Evolutionary conservation across 1,140 invertebrate genomes (phyloP).

Genomic region (Bombus consobrinus): DNA sequence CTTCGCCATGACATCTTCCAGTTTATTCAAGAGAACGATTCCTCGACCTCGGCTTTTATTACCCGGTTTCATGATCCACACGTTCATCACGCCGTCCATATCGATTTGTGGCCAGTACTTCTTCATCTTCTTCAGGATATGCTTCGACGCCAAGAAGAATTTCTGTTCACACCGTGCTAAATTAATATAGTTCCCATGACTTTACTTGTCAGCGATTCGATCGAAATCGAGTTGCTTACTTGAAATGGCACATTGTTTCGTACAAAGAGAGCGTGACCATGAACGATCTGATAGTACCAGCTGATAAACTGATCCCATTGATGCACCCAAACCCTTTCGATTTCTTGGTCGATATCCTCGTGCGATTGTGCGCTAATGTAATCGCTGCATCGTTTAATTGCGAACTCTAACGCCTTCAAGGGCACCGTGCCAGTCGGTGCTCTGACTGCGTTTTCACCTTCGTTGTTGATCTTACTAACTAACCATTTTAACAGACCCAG

Average conservation of each 20-base stretch:
- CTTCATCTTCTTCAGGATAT: conserved; percentile 83
- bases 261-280: conserved; percentile 72
- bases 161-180: conserved; percentile 72
- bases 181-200: conserved; percentile 17
- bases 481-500: conserved; percentile 91
- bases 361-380: conserved; percentile 90
- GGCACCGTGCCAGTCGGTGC: conserved; percentile 87
- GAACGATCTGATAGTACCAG: conserved; percentile 80
- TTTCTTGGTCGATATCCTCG: conserved; percentile 93
- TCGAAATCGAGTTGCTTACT: conserved; percentile 64
- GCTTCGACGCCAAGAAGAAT: conserved; percentile 80
- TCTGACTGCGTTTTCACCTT: conserved; percentile 84
- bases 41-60: conserved; percentile 96
- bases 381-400: conserved; percentile 89
- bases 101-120: conserved; percentile 91
- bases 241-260: conserved; percentile 71
- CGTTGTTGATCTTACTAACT: conserved; percentile 84
- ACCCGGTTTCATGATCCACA: conserved; percentile 98
- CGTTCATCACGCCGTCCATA: conserved; percentile 92
- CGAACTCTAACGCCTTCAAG: conserved; percentile 89
- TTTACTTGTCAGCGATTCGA: background rate
- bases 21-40: conserved; percentile 92
- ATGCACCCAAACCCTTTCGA: conserved; percentile 88
- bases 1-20: conserved; percentile 92
- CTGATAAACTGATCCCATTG: conserved; percentile 93